Base-by-base conservation (phyloP, 2,797 vertebrate genomes). In the Simalia tracyae region DNA sequence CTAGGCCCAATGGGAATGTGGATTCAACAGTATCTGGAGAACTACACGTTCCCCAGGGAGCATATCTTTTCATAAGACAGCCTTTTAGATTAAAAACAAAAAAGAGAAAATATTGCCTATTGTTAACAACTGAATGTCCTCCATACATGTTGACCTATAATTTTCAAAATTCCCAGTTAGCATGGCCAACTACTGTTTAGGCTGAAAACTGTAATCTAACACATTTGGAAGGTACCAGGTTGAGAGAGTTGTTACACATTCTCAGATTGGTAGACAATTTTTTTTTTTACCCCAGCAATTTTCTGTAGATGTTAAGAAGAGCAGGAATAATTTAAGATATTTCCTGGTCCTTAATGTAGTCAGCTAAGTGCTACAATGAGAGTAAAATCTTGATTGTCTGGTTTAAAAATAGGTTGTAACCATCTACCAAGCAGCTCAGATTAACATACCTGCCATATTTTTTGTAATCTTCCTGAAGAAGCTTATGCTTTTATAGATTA, bases 381-480 rank as follows among this genome's bases (percentile, higher is more conserved):
- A 81, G 36, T 46, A 81, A 46, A 81, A 46, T 81, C 3, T 76
- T 81, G 72, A 17, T 81, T 0, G 0, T 9, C 19, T 46, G 19
- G 4, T 81, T 46, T 81, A 81, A 46, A 81, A 81, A 81, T 81
- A 36, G 31, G 15, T 31, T 92, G 91, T 91, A 88, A 93, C 24
- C 64, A 92, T 87, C 88, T 54, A 90, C 60, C 28, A 93, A 88
- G 42, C 93, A 36, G 89, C 88, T 64, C 28, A 89, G 92, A 95
- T 96, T 96, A 95, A 93, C 86, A 61, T 86, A 56, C 8, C 88
- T 93, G 89, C 90, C 88, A 92, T 42, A 93, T 91, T 94, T 92
- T 68, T 91, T 2, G 0, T 94, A 95, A 96, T 95, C 95, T 92
- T 89, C 92, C 66, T 93, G 57, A 95, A 96, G 86, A 42, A 89